Conservation (phyloP, 2,888 invertebrate genomes). For the Noctuana brunneofusca region DNA sequence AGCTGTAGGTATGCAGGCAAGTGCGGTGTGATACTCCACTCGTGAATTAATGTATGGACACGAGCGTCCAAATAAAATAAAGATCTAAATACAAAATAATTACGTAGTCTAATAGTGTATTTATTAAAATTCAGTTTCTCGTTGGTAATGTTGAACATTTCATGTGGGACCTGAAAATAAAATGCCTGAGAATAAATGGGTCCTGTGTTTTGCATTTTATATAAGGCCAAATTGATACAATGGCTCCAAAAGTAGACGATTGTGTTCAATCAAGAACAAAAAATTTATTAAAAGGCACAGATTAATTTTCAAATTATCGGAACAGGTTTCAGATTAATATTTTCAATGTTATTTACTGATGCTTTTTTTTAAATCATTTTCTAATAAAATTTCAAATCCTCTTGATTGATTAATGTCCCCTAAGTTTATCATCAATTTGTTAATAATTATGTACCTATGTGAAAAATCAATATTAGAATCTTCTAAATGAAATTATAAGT, state of each 20-base stretch:
- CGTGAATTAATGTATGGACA: neutral
- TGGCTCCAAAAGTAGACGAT: neutral
- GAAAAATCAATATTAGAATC: too few species aligned
- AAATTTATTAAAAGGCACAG: neutral
- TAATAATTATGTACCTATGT: too few species aligned
- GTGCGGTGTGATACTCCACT: constrained; percentile 36
- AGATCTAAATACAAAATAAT: neutral
- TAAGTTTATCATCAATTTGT: neutral
- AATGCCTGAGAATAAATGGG: neutral
- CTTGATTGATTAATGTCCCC: too few species aligned
- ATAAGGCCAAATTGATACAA: neutral
- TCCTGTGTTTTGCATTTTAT: neutral
- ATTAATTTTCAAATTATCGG: neutral
- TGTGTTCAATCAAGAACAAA: neutral
- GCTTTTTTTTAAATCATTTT: neutral
- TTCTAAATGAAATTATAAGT: too few species aligned
- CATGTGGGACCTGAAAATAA: too few species aligned
- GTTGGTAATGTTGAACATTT: neutral
- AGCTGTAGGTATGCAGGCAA: constrained; percentile 1
- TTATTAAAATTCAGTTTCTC: neutral
- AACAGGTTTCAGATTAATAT: too few species aligned
- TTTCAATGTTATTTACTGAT: too few species aligned
- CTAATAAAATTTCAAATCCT: neutral
- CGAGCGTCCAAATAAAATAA: neutral
- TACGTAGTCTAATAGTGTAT: constrained; percentile 4